Conservation (phyloP, 1,140 invertebrate genomes). For the Leptoteleia sp. region DNA sequence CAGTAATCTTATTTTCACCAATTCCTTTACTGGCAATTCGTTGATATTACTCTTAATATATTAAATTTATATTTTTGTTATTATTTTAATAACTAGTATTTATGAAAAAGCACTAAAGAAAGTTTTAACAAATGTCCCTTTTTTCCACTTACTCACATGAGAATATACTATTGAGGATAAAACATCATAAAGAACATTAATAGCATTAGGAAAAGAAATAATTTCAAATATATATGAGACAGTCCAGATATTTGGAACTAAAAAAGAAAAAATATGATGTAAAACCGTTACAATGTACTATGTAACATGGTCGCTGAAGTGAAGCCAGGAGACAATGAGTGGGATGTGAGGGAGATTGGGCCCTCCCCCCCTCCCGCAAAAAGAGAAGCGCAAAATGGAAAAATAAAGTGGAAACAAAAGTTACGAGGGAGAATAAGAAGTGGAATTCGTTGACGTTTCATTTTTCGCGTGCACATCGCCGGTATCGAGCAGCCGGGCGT, state of each 20-base stretch:
- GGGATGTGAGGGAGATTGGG: too few species aligned
- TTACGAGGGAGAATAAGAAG: slow-evolving; percentile 55
- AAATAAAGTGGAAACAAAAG: slow-evolving; percentile 46
- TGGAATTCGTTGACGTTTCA: slow-evolving; percentile 64
- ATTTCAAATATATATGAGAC: background rate
- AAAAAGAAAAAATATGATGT: slow-evolving; percentile 35
- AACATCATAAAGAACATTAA: too few species aligned
- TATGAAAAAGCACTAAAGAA: background rate
- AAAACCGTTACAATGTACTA: slow-evolving; percentile 38
- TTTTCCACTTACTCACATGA: too few species aligned
- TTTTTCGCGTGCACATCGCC: slow-evolving; percentile 61
- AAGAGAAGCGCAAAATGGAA: slow-evolving; percentile 19
- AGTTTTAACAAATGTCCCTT: too few species aligned
- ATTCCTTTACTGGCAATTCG: too few species aligned
- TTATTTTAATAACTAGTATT: too few species aligned
- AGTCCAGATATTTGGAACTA: slow-evolving; percentile 29
- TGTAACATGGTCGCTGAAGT: slow-evolving; percentile 32
- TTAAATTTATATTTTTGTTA: too few species aligned
- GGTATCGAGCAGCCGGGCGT: slow-evolving; percentile 58
- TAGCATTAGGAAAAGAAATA: slow-evolving; percentile 3
- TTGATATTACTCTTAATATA: too few species aligned
- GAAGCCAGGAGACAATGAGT: slow-evolving; percentile 27
- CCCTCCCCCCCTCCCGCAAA: too few species aligned
- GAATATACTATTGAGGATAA: too few species aligned
- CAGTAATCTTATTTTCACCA: too few species aligned